phyloP scores from a whole-genome alignment of 2,113 vertebrate genomes.

The Hiodon alosoides region DNA sequence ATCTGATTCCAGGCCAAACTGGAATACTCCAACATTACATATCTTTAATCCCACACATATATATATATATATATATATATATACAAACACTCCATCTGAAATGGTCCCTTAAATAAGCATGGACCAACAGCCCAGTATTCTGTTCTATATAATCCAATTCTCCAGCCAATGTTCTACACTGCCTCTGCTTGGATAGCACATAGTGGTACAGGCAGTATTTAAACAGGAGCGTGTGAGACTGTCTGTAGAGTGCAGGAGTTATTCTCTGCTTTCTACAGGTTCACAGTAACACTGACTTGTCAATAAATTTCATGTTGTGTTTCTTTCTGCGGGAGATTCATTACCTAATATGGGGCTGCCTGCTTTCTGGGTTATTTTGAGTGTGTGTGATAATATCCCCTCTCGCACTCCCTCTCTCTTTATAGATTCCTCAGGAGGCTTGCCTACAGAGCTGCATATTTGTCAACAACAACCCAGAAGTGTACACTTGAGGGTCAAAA shows the following conservation, averaged over 20 bases:
- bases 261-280: constrained; percentile 49
- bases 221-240: background rate
- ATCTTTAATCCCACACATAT: too few species aligned
- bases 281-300: constrained; percentile 66
- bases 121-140: too few species aligned
- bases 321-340: constrained; percentile 72
- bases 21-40: too few species aligned
- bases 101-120: too few species aligned
- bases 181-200: background rate
- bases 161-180: background rate
- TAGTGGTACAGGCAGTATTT: background rate
- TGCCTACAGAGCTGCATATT: constrained; percentile 35
- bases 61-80: too few species aligned
- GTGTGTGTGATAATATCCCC: constrained; percentile 89
- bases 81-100: too few species aligned
- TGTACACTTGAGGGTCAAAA: background rate
- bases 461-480: constrained; percentile 46
- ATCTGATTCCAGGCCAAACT: too few species aligned
- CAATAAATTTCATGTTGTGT: constrained; percentile 79
- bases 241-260: constrained; percentile 31
- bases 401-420: constrained; percentile 45
- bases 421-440: constrained; percentile 41
- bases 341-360: constrained; percentile 89
- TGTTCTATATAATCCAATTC: background rate
- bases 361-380: constrained; percentile 95